phyloP scores from a whole-genome alignment of 2,888 invertebrate genomes.

The Dryobotodes eremita region DNA sequence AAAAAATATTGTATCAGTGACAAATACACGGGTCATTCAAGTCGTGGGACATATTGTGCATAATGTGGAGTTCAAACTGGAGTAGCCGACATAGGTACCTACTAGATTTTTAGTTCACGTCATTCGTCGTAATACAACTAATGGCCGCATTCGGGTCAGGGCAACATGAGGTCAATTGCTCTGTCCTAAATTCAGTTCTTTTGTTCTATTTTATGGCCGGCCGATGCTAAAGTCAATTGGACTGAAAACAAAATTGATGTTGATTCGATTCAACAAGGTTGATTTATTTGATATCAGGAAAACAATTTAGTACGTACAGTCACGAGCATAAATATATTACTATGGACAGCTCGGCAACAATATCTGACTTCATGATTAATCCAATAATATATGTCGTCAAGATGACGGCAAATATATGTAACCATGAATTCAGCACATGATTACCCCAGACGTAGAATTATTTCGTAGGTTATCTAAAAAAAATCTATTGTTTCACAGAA shows the following conservation, averaged over 20 bases:
- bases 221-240: conserved; percentile 13
- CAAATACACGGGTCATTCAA: conserved; percentile 42
- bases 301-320: neutral
- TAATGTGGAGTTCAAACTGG: conserved; percentile 34
- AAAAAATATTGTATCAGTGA: conserved; percentile 44
- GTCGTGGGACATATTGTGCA: conserved; percentile 23
- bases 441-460: too few relatives aligned
- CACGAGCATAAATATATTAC: too few relatives aligned
- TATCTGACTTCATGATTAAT: too few relatives aligned
- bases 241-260: conserved; percentile 13
- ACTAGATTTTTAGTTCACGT: conserved; percentile 37
- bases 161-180: conserved; percentile 62
- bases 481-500: too few relatives aligned
- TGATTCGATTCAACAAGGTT: conserved; percentile 34
- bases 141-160: conserved; percentile 62
- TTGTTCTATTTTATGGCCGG: conserved; percentile 58
- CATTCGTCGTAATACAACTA: conserved; percentile 27
- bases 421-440: too few relatives aligned
- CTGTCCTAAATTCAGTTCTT: conserved; percentile 61
- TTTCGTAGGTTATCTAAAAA: too few relatives aligned
- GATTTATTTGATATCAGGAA: conserved; percentile 37
- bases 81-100: conserved; percentile 11
- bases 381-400: too few relatives aligned
- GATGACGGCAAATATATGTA: too few relatives aligned
- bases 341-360: too few relatives aligned